Base-by-base conservation (phyloP, 2,888 invertebrate genomes). In the Synergus japonicus region DNA sequence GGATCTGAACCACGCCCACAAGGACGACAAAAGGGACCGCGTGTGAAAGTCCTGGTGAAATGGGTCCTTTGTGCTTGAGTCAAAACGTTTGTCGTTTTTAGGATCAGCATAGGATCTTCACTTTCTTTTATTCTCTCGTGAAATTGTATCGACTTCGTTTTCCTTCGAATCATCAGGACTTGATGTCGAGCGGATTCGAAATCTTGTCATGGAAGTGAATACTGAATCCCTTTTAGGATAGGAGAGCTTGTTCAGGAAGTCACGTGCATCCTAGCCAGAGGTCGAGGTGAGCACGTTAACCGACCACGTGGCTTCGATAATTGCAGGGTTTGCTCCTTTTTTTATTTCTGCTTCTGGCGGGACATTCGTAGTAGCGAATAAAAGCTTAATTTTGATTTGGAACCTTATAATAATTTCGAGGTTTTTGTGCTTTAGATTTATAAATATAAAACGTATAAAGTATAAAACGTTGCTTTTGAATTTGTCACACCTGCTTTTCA, bases 31-130 rank as follows among this genome's bases (percentile, higher is more conserved):
- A 85, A 84, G 81, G 81, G 78, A 80, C 81, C 86, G 88, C 88
- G 89, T 88, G 88, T 87, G 88, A 88, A 87, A 88, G 83, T 84
- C 79, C 80, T 69, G 79, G 85, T 84, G 83, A 87, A 88, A 88
- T 87, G 84, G 79, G 65, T 69, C 85, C 79, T 86, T 89, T 88
- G 85, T 88, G 81, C 60, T 76, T 79, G 67, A 87, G 85, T 89
- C 86, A 85, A 86, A 88, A 88, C 87, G 84, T 85, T 86, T 84
- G 83, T 82, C 84, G 66, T 83, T 79, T 80, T 73, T 79, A 69
- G 46, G 76, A 76, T 44, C 76, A 63, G 76, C 44, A 63, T 69
- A 80, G 49, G 65, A 78, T 77, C 63, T 66, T 67, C 78, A 78
- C 76, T 66, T 76, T 78, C 77, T 63, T 67, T 76, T 69, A 64